phyloP scores from a whole-genome alignment of 1,140 invertebrate species.

The Papilio machaon region DNA sequence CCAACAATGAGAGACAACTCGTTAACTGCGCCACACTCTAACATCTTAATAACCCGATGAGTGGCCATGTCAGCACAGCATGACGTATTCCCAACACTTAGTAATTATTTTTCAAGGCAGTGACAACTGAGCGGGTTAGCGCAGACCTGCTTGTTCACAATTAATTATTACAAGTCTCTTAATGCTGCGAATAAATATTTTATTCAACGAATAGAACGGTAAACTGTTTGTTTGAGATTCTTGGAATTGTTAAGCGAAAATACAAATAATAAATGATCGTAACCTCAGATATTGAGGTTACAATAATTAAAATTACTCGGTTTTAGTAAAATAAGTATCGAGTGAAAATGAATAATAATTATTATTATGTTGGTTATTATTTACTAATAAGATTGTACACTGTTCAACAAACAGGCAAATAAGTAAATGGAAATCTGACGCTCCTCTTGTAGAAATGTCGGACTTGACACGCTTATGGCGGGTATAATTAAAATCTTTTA shows the following conservation, averaged over 20 bases:
- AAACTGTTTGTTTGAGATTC: slow-evolving; percentile 30
- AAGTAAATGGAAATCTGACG: neutral
- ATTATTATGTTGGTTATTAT: neutral
- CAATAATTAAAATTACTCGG: too few relatives aligned
- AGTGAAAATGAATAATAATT: neutral
- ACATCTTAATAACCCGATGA: slow-evolving; percentile 74
- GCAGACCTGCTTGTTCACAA: slow-evolving; percentile 50
- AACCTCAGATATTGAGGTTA: neutral
- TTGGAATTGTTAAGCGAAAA: slow-evolving; percentile 41
- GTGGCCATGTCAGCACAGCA: slow-evolving; percentile 72
- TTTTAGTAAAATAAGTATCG: neutral
- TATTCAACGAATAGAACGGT: slow-evolving; percentile 37
- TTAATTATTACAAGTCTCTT: slow-evolving; percentile 57
- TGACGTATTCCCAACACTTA: slow-evolving; percentile 65
- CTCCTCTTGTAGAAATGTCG: too few relatives aligned
- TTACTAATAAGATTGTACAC: neutral
- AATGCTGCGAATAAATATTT: slow-evolving; percentile 44
- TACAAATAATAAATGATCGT: slow-evolving; percentile 24
- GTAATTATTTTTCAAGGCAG: slow-evolving; percentile 72
- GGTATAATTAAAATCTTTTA: neutral
- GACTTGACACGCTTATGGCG: neutral
- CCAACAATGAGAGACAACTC: slow-evolving; percentile 70
- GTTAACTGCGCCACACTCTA: slow-evolving; percentile 62
- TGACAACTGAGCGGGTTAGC: slow-evolving; percentile 66
- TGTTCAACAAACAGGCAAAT: neutral